Evolutionary conservation across 2,113 vertebrate species (phyloP), one percentile per base, ranked within the genome.

Genomic region (Sitta europaea): DNA sequence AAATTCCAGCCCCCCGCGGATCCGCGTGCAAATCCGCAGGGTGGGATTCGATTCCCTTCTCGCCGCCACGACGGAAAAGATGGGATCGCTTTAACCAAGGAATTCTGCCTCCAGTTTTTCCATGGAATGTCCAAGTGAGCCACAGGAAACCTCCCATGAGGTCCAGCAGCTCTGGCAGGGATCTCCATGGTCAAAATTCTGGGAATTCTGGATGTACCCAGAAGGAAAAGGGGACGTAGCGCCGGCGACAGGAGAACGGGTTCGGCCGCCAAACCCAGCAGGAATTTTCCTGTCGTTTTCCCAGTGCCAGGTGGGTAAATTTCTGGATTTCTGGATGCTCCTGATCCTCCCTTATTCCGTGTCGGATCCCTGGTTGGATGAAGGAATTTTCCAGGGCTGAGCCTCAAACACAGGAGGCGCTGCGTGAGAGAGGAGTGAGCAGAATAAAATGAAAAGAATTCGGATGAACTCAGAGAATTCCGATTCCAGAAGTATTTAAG

Each of bases 391-490:
- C 98, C 98, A 98, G 21, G 96, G 97, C 38, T 97, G 97, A 71
- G 77, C 94, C 59, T 98, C 97, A 91, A 98, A 98, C 61, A 97
- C 84, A 6, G 93, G 90, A 14, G 77, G 65, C 35, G 97, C 99
- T 99, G 90, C 11, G 83, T 59, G 11, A 42, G 90, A 51, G 13
- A 82, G 27, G 54, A 84, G 65, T 19, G 12, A 27, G 2, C 5
- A 51, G 12, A 47, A 73, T 73, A 38, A 58, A 25, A 40, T 14
- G 7, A 20, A 45, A 23, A 47, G 14, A 57, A 36, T 31, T 55
- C 50, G 6, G 35, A 42, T 91, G 28, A 25, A 45, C 31, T 70
- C 33, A 24, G 53, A 51, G 12, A 35, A 86, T 91, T 61, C 73
- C 1, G 5, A 18, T 40, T 62, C 43, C 54, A 19, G 85, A 58